Percentiles rank a stretch among this genome's conserved stretches.
phyloP scores from a whole-genome alignment of 2,888 invertebrate genomes.

The Sylvicola cinctus region DNA sequence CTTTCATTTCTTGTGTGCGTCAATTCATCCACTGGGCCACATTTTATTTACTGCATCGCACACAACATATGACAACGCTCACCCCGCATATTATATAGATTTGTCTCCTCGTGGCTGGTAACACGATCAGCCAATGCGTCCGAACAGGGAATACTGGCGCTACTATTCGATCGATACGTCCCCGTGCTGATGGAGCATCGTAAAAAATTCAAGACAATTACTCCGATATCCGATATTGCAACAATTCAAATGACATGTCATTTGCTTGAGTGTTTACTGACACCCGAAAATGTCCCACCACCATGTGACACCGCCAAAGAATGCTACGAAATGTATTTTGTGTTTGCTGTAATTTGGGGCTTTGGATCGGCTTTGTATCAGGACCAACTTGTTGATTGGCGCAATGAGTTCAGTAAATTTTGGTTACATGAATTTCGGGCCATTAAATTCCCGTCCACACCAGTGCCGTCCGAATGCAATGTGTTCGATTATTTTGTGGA shows the following conservation, averaged over 20 bases:
- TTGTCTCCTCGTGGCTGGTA: constrained; percentile 78
- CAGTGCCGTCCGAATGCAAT: constrained; percentile 46
- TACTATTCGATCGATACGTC: constrained; percentile 88
- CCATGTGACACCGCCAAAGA: constrained; percentile 62
- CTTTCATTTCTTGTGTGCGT: background rate
- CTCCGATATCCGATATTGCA: constrained; percentile 76
- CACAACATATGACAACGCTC: no score
- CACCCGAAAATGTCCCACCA: constrained; percentile 49
- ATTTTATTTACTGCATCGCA: background rate
- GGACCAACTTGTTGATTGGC: constrained; percentile 79
- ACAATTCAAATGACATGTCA: constrained; percentile 79
- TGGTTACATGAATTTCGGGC: constrained; percentile 84
- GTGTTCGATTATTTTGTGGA: constrained; percentile 86
- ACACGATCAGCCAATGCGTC: constrained; percentile 42
- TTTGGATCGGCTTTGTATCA: constrained; percentile 83
- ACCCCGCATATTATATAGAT: constrained; percentile 27
- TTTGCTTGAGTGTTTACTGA: constrained; percentile 67
- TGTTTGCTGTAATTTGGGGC: constrained; percentile 79
- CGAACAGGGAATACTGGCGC: constrained; percentile 62
- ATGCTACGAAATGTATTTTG: constrained; percentile 78
- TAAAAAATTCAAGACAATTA: constrained; percentile 67
- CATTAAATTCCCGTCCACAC: constrained; percentile 53
- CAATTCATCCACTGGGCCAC: no score
- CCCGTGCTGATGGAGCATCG: constrained; percentile 63
- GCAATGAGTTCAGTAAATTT: constrained; percentile 91